phyloP scores from a whole-genome alignment of 2,113 vertebrate genomes.

The Turdus rufiventris region DNA sequence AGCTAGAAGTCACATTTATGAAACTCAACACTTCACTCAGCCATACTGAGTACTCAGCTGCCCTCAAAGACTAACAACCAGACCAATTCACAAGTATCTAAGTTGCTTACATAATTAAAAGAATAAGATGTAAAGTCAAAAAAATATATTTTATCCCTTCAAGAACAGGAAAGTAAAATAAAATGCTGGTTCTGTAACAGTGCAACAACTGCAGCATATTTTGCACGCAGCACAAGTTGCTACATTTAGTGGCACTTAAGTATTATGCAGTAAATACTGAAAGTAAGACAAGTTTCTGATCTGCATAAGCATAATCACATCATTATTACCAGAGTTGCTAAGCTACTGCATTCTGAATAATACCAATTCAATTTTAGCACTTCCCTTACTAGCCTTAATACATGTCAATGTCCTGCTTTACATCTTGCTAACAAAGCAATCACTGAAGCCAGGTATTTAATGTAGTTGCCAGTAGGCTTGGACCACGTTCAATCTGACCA shows the following conservation, averaged over 20 bases:
- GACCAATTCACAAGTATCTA: constrained; percentile 59
- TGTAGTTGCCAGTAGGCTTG: not conserved
- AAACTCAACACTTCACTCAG: constrained; percentile 1
- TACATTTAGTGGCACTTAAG: constrained; percentile 76
- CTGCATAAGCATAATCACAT: constrained; percentile 69
- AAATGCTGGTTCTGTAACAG: constrained; percentile 62
- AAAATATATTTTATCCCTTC: constrained; percentile 41
- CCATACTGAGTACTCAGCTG: not conserved
- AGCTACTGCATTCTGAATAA: constrained; percentile 61
- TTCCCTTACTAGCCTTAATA: not conserved
- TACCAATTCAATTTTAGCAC: not conserved
- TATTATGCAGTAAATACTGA: constrained; percentile 73
- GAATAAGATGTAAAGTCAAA: constrained; percentile 42
- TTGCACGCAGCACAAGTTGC: constrained; percentile 62
- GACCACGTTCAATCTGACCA: constrained; percentile 87
- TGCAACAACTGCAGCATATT: constrained; percentile 59
- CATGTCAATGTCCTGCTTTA: not conserved
- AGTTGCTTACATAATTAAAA: not conserved
- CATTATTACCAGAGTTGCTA: constrained; percentile 69
- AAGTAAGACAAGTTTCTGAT: constrained; percentile 67
- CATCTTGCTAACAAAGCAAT: not conserved
- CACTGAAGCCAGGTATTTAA: not conserved
- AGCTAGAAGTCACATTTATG: not conserved
- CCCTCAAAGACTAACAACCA: constrained; percentile 31
- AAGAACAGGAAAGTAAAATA: constrained; percentile 51